Percentiles rank a stretch among this genome's conserved stretches.
phyloP scores from a whole-genome alignment of 2,888 invertebrate species.

The Drosophila borealis region DNA sequence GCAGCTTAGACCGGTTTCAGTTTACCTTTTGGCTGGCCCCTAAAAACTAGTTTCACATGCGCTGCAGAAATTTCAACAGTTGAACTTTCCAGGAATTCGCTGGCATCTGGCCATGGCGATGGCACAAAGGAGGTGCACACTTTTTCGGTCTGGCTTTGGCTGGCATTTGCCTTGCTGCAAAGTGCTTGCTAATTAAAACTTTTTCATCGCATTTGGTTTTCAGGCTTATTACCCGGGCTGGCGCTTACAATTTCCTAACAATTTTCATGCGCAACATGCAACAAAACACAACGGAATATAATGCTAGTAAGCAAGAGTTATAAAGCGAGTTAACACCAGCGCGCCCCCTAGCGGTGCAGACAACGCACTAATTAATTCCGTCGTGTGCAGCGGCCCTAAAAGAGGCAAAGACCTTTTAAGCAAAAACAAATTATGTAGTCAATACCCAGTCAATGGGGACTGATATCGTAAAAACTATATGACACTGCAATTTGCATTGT shows the following conservation, averaged over 20 bases:
- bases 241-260: slow-evolving; percentile 23
- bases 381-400: slow-evolving; percentile 23
- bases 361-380: slow-evolving; percentile 24
- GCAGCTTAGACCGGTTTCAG: slow-evolving; percentile 59
- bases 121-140: slow-evolving; percentile 31
- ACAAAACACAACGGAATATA: slow-evolving; percentile 10
- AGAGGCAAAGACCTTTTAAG: slow-evolving; percentile 44
- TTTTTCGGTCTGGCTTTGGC: slow-evolving; percentile 17
- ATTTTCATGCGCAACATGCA: slow-evolving; percentile 41
- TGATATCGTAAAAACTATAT: slow-evolving; percentile 37
- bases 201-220: slow-evolving; percentile 28
- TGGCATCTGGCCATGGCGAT: slow-evolving; percentile 41
- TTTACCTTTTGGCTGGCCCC: slow-evolving; percentile 44
- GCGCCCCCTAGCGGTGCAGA: slow-evolving; percentile 36
- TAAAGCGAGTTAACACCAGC: slow-evolving; percentile 23
- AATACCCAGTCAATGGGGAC: slow-evolving; percentile 27
- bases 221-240: slow-evolving; percentile 18
- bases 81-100: slow-evolving; percentile 76
- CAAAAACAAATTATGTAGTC: slow-evolving; percentile 7
- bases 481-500: slow-evolving; percentile 57
- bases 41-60: slow-evolving; percentile 63
- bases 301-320: slow-evolving; percentile 12
- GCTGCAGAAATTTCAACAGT: slow-evolving; percentile 62
- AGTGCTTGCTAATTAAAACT: slow-evolving; percentile 57
- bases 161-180: slow-evolving; percentile 33